Conservation (phyloP, 2,113 vertebrate species). For the Phainopepla nitens region DNA sequence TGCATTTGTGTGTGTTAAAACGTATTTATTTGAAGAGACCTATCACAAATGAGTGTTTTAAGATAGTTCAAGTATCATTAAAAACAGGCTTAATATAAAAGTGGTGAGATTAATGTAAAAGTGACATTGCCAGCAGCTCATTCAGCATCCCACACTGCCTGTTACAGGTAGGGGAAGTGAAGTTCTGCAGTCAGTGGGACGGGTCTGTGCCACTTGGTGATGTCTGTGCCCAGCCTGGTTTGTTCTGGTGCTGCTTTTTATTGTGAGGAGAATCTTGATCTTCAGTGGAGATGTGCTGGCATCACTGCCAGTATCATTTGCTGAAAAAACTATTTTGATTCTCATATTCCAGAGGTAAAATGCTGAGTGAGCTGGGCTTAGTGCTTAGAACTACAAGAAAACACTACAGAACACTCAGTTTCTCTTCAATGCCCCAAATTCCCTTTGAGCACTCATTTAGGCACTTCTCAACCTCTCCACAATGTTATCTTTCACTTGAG, state of each 20-base stretch:
- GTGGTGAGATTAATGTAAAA: not conserved
- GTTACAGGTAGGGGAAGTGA: not conserved
- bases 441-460: not conserved
- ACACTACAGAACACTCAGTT: not conserved
- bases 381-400: not conserved
- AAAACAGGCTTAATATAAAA: not conserved
- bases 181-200: not conserved
- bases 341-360: not conserved
- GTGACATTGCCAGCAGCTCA: not conserved
- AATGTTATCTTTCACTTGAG: not conserved
- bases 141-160: not conserved
- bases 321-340: not conserved
- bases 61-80: no score
- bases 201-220: not conserved
- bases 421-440: not conserved
- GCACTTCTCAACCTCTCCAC: not conserved
- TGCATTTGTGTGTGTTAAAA: not conserved
- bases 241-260: not conserved
- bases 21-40: not conserved
- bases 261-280: not conserved
- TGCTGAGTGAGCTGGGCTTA: not conserved
- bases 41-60: not conserved
- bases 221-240: not conserved
- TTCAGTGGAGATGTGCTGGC: not conserved
- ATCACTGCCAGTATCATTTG: not conserved